Evolutionary conservation across 2,797 vertebrate species (phyloP), one percentile per base, ranked within the genome.

Genomic region (Smutsia temminckii): DNA sequence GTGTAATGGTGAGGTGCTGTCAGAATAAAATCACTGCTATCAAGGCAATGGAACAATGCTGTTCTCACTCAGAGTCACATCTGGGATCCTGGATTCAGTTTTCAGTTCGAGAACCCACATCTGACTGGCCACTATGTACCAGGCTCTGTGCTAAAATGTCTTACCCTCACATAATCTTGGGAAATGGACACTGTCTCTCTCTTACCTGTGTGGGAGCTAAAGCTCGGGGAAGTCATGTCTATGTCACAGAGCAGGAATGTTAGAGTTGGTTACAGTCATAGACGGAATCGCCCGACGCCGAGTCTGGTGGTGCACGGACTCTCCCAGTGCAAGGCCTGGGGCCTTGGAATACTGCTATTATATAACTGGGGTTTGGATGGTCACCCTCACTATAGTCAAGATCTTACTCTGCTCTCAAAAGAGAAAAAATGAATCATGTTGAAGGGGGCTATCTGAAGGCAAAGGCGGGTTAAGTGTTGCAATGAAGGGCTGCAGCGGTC

Each of bases 21-120:
- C 78, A 86, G 37, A 12, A 80, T 59, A 93, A 69, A 37, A 40
- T 7, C 32, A 11, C 37, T 64, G 34, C 46, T 51, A 57, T 64
- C 68, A 29, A 78, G 78, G 42, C 29, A 89, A 78, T 40, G 63
- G 57, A 95, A 91, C 46, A 80, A 77, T 59, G 83, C 32, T 42
- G 32, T 64, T 83, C 93, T 95, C 71, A 75, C 93, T 95, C 71
- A 75, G 69, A 34, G 53, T 79, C 49, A 85, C 21, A 63, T n/a
- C 64, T 20, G 64, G 21, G 71, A 77, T 20, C 21, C 7, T 84
- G 71, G 53, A 27, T 93, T 91, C 29, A 57, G 71, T 95, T 92
- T 91, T 75, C 29, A 80, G 46, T 61, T 79, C 77, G 80, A 57
- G 80, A 57, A 74, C 21, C 32, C 66, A 92, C 21, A 87, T 88